These are phyloP conservation scores for Tethya wilhelma DNA, from an alignment of 37 sponge, comb jelly and placozoan species.

Conservation along the genomic window DNA sequence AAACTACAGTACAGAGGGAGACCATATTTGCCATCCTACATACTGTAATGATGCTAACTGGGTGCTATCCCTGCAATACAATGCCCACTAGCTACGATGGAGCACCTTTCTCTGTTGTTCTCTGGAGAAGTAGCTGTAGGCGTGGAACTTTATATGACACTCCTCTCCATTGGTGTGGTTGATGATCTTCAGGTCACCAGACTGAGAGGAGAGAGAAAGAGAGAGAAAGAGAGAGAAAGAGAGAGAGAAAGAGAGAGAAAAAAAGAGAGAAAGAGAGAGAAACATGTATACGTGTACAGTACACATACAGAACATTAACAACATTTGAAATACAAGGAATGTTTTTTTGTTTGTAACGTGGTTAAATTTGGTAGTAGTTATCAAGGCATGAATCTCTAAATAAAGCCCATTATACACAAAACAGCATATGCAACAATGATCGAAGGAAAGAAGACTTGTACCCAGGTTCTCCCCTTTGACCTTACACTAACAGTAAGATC, in stretches of 20 bases:
- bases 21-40: background rate
- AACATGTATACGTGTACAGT: no score
- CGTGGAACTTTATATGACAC: slow-evolving; percentile 79
- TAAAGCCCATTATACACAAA: no score
- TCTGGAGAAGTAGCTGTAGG: slow-evolving; percentile 95
- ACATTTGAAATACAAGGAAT: background rate
- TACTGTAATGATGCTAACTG: background rate
- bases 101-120: slow-evolving; percentile 84
- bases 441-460: no score
- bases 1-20: background rate
- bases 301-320: background rate
- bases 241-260: background rate
- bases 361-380: no score
- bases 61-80: no score
- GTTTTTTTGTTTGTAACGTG: no score
- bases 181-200: slow-evolving; percentile 87
- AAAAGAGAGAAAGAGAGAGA: background rate
- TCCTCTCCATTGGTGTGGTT: slow-evolving; percentile 92
- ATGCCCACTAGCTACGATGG: no score
- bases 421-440: no score
- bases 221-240: background rate
- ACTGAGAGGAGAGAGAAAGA: slow-evolving; percentile 24
- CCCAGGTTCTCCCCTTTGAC: no score
- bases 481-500: background rate
- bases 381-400: no score